Evolutionary conservation across 37 sponge, comb jelly and placozoan genomes (phyloP).

Genomic region (Chondrosia reniformis): DNA sequence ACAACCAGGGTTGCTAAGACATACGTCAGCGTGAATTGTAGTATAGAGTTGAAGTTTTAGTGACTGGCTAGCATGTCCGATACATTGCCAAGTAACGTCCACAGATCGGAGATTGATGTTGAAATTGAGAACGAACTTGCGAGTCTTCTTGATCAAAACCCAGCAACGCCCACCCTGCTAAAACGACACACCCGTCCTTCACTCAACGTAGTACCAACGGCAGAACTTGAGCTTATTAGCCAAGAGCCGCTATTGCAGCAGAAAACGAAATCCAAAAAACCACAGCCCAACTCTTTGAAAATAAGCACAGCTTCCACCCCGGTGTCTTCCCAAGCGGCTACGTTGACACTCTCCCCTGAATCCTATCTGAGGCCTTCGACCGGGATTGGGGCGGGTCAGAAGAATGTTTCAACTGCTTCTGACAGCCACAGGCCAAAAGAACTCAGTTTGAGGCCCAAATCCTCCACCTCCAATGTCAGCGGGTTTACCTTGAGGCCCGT

Average conservation of each 20-base stretch:
- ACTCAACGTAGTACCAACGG: background rate
- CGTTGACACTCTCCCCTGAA: background rate
- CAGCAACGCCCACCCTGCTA: background rate
- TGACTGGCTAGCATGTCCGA: background rate
- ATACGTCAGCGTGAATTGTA: background rate
- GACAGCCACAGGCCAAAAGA: background rate
- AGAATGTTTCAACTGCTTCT: background rate
- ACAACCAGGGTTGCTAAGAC: background rate
- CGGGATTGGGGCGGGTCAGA: no score
- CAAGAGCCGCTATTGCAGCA: background rate
- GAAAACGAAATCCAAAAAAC: background rate
- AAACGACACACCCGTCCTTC: background rate
- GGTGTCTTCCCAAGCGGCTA: no score
- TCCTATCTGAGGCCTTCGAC: background rate
- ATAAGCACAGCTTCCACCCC: no score
- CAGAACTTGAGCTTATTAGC: background rate
- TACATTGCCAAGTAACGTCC: no score
- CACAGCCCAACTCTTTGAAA: no score
- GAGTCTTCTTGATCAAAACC: background rate
- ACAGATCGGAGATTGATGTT: background rate
- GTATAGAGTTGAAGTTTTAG: background rate
- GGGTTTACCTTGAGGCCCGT: background rate
- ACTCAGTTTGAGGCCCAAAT: background rate
- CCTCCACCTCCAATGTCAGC: constrained; percentile 13
- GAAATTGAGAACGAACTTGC: background rate